Evolutionary conservation across 2,888 invertebrate genomes (phyloP).

Genomic region (Shargacucullia verbasci): DNA sequence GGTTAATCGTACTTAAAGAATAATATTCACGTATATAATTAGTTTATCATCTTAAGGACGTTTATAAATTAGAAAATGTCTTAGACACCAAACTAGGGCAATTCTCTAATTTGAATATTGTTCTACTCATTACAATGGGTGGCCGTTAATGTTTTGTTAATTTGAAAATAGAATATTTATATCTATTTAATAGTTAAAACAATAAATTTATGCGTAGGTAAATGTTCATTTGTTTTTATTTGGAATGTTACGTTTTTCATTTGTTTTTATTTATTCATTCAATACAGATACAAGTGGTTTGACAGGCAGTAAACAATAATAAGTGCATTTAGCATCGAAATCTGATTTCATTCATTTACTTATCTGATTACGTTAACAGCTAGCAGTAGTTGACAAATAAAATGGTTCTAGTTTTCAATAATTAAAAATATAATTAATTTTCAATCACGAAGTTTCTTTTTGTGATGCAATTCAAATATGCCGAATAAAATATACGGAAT

Average conservation of each 20-base stretch:
- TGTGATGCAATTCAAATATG: constrained; percentile 11
- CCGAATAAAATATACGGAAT: constrained; percentile 7
- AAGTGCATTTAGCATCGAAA: constrained; percentile 51
- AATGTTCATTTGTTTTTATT: constrained; percentile 14
- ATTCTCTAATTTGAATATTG: background rate
- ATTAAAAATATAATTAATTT: constrained; percentile 36
- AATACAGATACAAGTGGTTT: constrained; percentile 46
- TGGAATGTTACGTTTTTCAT: background rate
- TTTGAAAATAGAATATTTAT: constrained; percentile 9
- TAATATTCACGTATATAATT: no score
- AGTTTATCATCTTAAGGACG: no score
- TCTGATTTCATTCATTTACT: constrained; percentile 68
- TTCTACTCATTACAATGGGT: background rate
- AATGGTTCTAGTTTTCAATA: constrained; percentile 18
- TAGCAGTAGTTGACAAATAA: constrained; percentile 6
- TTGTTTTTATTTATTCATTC: constrained; percentile 7
- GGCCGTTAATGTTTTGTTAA: background rate
- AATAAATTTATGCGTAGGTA: no score
- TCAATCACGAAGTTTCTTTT: constrained; percentile 20
- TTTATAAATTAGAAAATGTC: background rate
- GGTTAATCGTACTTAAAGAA: no score
- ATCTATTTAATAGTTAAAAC: background rate
- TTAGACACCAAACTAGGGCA: constrained; percentile 7
- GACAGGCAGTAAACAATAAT: constrained; percentile 50
- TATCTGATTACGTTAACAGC: constrained; percentile 65